These are phyloP conservation scores for Lochmaea capreae DNA, from an alignment of 2,888 invertebrate species.

Conservation along the genomic window DNA sequence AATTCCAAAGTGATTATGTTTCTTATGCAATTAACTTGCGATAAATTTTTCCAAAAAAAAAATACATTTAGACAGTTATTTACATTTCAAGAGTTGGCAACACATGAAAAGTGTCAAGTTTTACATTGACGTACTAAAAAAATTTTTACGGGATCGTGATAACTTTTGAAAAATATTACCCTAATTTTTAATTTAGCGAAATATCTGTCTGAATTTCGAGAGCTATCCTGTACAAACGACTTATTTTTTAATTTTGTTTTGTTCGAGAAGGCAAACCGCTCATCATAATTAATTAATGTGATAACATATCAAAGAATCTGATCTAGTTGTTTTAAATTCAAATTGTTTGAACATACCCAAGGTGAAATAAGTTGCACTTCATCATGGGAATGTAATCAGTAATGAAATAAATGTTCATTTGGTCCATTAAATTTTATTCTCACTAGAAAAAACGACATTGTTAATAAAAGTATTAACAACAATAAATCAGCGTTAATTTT, in stretches of 20 bases:
- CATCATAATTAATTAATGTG: slow-evolving; percentile 18
- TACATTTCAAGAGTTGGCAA: too few relatives aligned
- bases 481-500: too few relatives aligned
- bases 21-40: too few relatives aligned
- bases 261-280: slow-evolving; percentile 9
- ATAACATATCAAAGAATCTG: slow-evolving; percentile 15
- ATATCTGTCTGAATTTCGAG: neutral
- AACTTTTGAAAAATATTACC: too few relatives aligned
- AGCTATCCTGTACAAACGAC: neutral
- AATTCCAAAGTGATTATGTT: neutral
- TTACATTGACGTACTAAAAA: too few relatives aligned
- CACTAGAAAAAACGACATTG: neutral
- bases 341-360: slow-evolving; percentile 17
- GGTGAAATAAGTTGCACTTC: slow-evolving; percentile 11
- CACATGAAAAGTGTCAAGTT: too few relatives aligned
- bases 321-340: slow-evolving; percentile 17
- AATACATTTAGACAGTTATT: too few relatives aligned
- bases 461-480: neutral
- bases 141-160: too few relatives aligned
- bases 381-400: neutral
- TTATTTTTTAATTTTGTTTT: slow-evolving; percentile 5
- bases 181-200: too few relatives aligned
- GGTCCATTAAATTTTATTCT: neutral
- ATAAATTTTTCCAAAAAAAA: too few relatives aligned
- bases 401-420: neutral